A percentile compares a stretch with the other conserved stretches of the same genome.
Evolutionary conservation across 2,113 vertebrate genomes (phyloP).

Genomic region (Mohoua ochrocephala): DNA sequence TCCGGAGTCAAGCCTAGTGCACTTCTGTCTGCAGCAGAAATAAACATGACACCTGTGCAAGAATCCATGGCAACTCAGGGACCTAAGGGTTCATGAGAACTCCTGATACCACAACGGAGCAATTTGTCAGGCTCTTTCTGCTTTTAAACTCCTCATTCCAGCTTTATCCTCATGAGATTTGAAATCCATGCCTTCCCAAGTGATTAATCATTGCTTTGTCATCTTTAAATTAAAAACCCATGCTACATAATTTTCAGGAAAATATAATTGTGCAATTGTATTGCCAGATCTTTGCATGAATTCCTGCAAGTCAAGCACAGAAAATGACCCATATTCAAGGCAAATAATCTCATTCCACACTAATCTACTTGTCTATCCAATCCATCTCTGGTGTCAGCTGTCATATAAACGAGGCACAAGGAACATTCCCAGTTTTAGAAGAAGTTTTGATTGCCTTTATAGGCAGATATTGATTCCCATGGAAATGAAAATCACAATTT

Average conservation of each 20-base stretch:
- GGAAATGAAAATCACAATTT: conserved; percentile 46
- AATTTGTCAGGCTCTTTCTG: not conserved
- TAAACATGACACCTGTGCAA: conserved; percentile 23
- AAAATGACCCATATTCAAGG: not conserved
- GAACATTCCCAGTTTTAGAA: not conserved
- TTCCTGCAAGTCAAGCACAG: not conserved
- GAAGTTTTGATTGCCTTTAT: conserved; percentile 36
- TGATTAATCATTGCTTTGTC: not conserved
- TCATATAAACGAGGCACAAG: not conserved
- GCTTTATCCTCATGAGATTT: not conserved
- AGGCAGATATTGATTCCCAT: conserved; percentile 23
- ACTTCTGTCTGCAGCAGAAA: not conserved
- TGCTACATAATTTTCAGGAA: not conserved
- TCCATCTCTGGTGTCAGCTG: not conserved
- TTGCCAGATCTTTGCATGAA: not conserved
- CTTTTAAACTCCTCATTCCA: not conserved
- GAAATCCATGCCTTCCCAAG: not conserved
- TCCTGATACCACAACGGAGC: not conserved
- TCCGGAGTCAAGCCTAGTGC: not conserved
- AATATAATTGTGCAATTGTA: not conserved
- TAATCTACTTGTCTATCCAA: not conserved
- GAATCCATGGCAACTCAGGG: conserved; percentile 4
- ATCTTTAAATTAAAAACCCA: not conserved
- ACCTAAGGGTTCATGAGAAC: not conserved
- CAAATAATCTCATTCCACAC: not conserved